These are phyloP conservation scores for Crematogaster levior DNA, from an alignment of 2,888 invertebrate genomes.

Conservation along the genomic window DNA sequence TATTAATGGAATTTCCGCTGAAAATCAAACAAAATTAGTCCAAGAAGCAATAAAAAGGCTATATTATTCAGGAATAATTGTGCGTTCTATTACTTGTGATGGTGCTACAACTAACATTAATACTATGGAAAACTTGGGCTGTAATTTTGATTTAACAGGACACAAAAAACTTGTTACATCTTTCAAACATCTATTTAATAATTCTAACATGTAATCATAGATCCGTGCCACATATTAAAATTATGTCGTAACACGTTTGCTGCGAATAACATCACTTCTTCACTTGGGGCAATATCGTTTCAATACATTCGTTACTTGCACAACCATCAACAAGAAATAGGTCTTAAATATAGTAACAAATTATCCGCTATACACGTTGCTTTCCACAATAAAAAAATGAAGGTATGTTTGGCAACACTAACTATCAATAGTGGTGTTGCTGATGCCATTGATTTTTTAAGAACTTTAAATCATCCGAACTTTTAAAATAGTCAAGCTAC, in stretches of 20 bases:
- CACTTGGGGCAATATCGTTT: not conserved
- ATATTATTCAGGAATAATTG: not conserved
- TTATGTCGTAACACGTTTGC: not conserved
- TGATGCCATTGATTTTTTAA: no score
- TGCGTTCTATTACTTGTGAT: not conserved
- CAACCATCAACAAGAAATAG: not conserved
- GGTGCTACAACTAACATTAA: not conserved
- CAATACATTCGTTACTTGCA: not conserved
- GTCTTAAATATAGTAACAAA: not conserved
- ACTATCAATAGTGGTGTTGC: not conserved
- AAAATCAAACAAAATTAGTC: not conserved
- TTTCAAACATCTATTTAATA: not conserved
- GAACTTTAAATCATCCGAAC: no score
- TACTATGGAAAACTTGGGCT: not conserved
- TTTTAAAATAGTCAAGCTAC: no score
- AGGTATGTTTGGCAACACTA: not conserved
- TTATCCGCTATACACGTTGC: not conserved
- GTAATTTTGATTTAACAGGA: not conserved
- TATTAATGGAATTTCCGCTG: not conserved
- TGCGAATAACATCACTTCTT: not conserved
- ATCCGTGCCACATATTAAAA: not conserved
- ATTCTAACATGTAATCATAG: not conserved
- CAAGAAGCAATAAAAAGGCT: not conserved
- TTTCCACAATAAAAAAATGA: not conserved
- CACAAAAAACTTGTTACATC: not conserved